Base-by-base conservation (phyloP, 2,888 invertebrate species). In the Drosophila suboccidentalis region DNA sequence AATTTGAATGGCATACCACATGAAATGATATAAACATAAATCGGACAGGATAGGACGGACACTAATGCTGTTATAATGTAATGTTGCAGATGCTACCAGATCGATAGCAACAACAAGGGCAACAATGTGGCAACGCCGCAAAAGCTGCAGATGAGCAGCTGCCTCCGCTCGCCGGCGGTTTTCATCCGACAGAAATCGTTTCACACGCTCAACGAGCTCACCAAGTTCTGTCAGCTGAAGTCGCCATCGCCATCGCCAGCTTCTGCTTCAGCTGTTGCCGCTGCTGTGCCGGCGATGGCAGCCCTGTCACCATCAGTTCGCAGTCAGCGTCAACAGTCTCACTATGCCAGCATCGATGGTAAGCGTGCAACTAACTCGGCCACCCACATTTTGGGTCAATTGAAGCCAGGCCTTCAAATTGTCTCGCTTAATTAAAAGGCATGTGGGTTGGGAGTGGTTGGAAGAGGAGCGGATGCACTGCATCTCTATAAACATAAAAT, bases 101-200 rank as follows among this genome's bases (percentile, higher is more conserved):
- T 51, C 66, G 82, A 80, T 71, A 74, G 82, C 80, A 76, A 75
- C 59, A 61, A 58, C 58, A 59, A 49, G 32, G 49, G 50, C 43
- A 43, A 43, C n/a, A 36, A 36, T 50, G 26, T 17, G 46, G 63
- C 41, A 29, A 36, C 41, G 49, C 60, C 44, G 60, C 82, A 79
- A 53, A 82, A 82, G 74, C 81, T 90, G 54, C 91, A 87, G 63
- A 84, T 90, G 76, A 82, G 91, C 86, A 90, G 90, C 72, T 92
- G 92, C 69, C 82, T 92, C 61, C 91, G 92, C 46, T 90, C 92
- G 22, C 92, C 92, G 66, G 91, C 88, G 78, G 87, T 90, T 61
- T 82, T 92, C 69, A 87, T 92, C 73, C 92, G 92, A 61, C 92
- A 92, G 81, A 92, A 92, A 86, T 92, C 92, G 61, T 92, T 92